Conservation (phyloP, 2,888 invertebrate genomes). For the Caprella mutica region DNA sequence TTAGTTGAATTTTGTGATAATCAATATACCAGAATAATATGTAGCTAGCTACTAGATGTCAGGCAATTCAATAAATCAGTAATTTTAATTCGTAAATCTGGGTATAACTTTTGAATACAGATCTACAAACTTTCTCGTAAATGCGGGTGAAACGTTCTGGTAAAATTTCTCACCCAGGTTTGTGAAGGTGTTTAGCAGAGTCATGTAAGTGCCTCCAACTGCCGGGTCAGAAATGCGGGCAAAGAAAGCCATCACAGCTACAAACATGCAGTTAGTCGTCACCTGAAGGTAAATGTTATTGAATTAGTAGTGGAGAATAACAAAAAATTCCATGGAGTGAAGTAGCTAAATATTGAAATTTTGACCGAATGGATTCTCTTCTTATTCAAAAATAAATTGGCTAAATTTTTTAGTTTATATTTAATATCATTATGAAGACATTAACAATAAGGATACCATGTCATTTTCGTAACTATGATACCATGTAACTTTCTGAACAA, state of each 20-base stretch:
- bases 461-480: no score
- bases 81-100: not conserved
- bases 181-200: constrained; percentile 83
- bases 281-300: constrained; percentile 51
- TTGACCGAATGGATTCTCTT: not conserved
- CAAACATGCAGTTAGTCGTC: constrained; percentile 90
- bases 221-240: constrained; percentile 92
- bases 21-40: no score
- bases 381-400: not conserved
- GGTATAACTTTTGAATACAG: not conserved
- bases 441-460: no score
- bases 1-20: no score
- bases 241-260: constrained; percentile 94
- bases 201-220: constrained; percentile 99
- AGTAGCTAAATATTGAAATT: constrained; percentile 32
- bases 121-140: not conserved
- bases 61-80: not conserved
- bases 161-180: no score
- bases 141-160: no score
- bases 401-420: not conserved
- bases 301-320: constrained; percentile 1
- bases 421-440: no score
- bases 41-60: not conserved
- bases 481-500: no score
- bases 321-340: no score